A percentile compares a stretch with the other conserved stretches of the same genome.
Conservation (phyloP, 1,140 invertebrate genomes). For the Wasmannia auropunctata region DNA sequence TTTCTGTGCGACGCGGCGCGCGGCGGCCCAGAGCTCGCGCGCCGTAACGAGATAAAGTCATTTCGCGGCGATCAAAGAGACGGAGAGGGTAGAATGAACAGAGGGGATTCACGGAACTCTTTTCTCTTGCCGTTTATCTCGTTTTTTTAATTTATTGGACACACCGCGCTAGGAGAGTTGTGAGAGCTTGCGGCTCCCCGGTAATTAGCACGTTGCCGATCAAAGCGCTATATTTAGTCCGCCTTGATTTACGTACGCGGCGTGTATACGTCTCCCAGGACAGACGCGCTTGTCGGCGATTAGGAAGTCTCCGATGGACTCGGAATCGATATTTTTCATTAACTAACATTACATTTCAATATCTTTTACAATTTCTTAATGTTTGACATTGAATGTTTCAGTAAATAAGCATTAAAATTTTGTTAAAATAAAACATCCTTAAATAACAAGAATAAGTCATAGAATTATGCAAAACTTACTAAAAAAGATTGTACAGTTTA, state of each 20-base stretch:
- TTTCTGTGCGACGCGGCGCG: conserved; percentile 6
- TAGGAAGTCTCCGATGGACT: not conserved
- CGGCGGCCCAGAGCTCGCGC: too few relatives aligned
- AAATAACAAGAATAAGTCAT: not conserved
- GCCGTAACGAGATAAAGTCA: conserved; percentile 35
- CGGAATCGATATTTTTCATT: not conserved
- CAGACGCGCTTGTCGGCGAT: not conserved
- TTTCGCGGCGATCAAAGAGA: conserved; percentile 54
- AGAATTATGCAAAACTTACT: not conserved
- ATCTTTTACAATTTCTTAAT: not conserved
- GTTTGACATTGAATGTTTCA: not conserved
- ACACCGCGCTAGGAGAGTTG: conserved; percentile 1
- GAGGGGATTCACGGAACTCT: conserved; percentile 26
- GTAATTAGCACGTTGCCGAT: conserved; percentile 50
- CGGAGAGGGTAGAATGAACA: conserved; percentile 35
- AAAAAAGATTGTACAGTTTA: not conserved
- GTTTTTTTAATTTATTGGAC: conserved; percentile 41
- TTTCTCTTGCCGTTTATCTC: conserved; percentile 17
- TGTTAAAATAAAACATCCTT: not conserved
- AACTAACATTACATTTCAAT: not conserved
- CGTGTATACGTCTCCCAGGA: not conserved
- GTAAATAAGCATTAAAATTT: not conserved
- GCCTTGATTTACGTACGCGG: not conserved
- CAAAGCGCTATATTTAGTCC: conserved; percentile 41
- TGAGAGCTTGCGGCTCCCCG: not conserved